Evolutionary conservation across 2,113 vertebrate species (phyloP), one percentile per base, ranked within the genome.

Genomic region (Aptenodytes forsteri): DNA sequence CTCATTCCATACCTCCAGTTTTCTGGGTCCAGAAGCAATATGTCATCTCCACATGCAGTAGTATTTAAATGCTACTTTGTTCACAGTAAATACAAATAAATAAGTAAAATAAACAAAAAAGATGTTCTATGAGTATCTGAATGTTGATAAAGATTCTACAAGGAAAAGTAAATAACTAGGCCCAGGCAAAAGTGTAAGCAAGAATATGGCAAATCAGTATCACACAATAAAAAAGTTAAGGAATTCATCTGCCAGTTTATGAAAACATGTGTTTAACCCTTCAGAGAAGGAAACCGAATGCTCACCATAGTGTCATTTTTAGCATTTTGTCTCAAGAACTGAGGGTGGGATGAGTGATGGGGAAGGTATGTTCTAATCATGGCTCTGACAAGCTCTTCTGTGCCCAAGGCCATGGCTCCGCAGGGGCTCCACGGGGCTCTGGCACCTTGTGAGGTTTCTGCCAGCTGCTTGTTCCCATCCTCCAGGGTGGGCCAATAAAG

Each of bases 401-500:
- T 56, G 65, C 85, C 79, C 80, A 40, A 16, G 23, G 66, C 75
- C n/a, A 2, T 1, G 9, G 34, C 20, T 64, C 44, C 55, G 1
- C 8, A 5, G 59, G 25, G 44, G 22, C 50, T 61, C 44, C 69
- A 2, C 1, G 2, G n/a, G 71, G 20, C 5, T 27, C 50, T 34
- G 25, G 30, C 6, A 11, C 77, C 21, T 16, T 4, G 2, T 7
- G 36, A 42, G 29, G 44, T 2, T 69, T 46, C 67, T 75, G 14
- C 36, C 23, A 21, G 61, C 47, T 18, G 19, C 38, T 36, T 18
- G 5, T 52, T 32, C 75, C 40, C 55, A 14, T 32, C 46, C 30
- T 22, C 1, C 40, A 7, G 0, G 2, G 15, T 22, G 21, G 32
- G 13, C 25, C 40, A 16, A 4, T 4, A 15, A 12, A 40, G 34